Evolutionary conservation across 2,113 vertebrate genomes (phyloP).

Genomic region (Hypocryptadius cinnamomeus): DNA sequence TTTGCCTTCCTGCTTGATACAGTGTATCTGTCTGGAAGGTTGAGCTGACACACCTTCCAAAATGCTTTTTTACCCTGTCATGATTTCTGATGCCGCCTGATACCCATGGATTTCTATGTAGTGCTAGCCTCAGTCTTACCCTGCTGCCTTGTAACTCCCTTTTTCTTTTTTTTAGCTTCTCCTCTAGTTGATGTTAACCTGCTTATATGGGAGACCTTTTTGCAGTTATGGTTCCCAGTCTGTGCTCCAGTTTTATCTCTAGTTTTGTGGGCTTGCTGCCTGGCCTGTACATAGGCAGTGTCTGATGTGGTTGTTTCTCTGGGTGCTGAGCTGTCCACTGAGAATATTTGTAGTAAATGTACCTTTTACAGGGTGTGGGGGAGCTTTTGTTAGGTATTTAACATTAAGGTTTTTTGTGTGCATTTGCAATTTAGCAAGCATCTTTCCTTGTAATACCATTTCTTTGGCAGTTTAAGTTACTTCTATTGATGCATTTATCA

Average conservation of each 20-base stretch:
- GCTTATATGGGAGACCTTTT: neutral
- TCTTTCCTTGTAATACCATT: neutral
- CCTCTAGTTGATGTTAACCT: neutral
- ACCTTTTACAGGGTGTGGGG: neutral
- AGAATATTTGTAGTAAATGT: neutral
- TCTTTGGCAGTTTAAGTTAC: neutral
- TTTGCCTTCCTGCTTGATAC: neutral
- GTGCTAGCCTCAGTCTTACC: neutral
- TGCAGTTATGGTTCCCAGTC: neutral
- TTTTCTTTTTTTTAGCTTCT: neutral
- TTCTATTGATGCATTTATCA: neutral
- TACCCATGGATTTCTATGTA: fast-evolving
- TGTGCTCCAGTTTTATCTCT: neutral
- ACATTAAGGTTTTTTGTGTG: neutral
- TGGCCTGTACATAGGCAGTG: neutral
- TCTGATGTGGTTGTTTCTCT: neutral
- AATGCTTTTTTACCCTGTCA: neutral
- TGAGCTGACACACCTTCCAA: neutral
- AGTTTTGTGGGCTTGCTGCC: neutral
- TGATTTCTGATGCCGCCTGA: neutral
- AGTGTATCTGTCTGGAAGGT: neutral
- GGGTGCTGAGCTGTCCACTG: neutral
- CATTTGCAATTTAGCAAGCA: neutral
- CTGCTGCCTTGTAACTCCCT: neutral
- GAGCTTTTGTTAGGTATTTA: neutral